Percentiles rank a stretch among this genome's conserved stretches.
phyloP scores from a whole-genome alignment of 2,797 vertebrate genomes.

The Erpetoichthys calabaricus region DNA sequence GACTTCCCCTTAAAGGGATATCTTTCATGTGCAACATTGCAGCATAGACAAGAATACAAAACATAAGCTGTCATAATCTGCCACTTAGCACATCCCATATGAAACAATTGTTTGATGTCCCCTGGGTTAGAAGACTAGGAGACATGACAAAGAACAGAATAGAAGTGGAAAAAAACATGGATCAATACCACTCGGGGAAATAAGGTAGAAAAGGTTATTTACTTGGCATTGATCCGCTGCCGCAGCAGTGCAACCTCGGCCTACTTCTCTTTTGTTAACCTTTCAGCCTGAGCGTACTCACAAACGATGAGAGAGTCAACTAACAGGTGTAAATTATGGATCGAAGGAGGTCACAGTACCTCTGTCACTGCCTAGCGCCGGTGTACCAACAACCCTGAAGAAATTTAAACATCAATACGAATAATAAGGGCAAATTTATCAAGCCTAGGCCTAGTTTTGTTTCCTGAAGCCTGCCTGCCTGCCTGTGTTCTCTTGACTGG shows the following conservation, averaged over 20 bases:
- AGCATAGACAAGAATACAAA: slow-evolving; percentile 32
- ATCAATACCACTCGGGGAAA: slow-evolving; percentile 97
- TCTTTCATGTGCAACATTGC: background rate
- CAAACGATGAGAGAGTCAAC: slow-evolving; percentile 84
- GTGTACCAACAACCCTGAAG: slow-evolving; percentile 76
- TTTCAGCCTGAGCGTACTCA: slow-evolving; percentile 90
- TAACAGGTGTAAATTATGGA: slow-evolving; percentile 99
- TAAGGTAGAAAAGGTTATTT: slow-evolving; percentile 99
- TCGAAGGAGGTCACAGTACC: slow-evolving; percentile 81
- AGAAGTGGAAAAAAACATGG: slow-evolving; percentile 51
- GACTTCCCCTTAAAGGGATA: background rate
- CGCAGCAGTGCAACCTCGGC: slow-evolving; percentile 68
- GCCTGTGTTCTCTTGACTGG: slow-evolving; percentile 45
- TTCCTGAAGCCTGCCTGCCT: slow-evolving; percentile 46
- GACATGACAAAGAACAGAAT: slow-evolving; percentile 69
- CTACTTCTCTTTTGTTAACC: slow-evolving; percentile 99
- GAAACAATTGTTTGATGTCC: slow-evolving; percentile 54
- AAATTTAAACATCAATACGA: slow-evolving; percentile 83
- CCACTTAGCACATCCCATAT: slow-evolving; percentile 58
- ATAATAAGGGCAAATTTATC: slow-evolving; percentile 83
- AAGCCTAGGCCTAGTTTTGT: slow-evolving; percentile 52
- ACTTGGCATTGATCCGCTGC: slow-evolving; percentile 97
- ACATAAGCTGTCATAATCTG: slow-evolving; percentile 56
- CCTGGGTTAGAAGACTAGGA: slow-evolving; percentile 60
- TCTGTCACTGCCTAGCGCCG: slow-evolving; percentile 75